phyloP scores from a whole-genome alignment of 2,888 invertebrate species.

The Metopia argyrocephala region DNA sequence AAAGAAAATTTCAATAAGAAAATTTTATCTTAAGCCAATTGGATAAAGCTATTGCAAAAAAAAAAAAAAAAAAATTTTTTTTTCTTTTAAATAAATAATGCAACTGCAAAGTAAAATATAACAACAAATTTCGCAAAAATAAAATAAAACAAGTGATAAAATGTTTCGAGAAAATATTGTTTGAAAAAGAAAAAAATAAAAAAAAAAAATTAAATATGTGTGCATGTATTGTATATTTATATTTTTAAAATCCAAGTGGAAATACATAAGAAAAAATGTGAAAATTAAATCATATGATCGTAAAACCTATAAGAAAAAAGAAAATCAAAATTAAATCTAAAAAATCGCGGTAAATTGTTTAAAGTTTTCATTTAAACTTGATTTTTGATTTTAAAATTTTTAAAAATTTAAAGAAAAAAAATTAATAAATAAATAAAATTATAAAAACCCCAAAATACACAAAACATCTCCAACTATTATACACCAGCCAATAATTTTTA shows the following conservation, averaged over 20 bases:
- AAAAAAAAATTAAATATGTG: conserved; percentile 1
- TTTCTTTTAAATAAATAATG: background rate
- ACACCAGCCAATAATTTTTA: conserved; percentile 46
- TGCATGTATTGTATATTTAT: too few species aligned
- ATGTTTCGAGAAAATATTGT: background rate
- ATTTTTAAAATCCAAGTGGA: background rate
- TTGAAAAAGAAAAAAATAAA: background rate
- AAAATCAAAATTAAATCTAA: too few species aligned
- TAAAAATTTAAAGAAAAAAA: background rate
- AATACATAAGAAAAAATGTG: background rate
- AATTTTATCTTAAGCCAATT: conserved; percentile 70
- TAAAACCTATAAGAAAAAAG: too few species aligned
- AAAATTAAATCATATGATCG: background rate
- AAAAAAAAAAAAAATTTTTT: conserved; percentile 18
- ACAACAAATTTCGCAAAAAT: background rate
- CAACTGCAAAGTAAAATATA: background rate
- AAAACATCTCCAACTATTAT: conserved; percentile 29
- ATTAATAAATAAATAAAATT: background rate
- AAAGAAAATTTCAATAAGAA: conserved; percentile 71
- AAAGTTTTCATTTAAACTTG: background rate
- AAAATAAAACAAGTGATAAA: background rate
- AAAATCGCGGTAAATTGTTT: too few species aligned
- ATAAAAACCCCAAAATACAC: conserved; percentile 31
- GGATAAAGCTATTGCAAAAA: conserved; percentile 66
- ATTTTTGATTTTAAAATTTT: background rate